Conservation (phyloP, 2,797 vertebrate species). For the Todus mexicanus region DNA sequence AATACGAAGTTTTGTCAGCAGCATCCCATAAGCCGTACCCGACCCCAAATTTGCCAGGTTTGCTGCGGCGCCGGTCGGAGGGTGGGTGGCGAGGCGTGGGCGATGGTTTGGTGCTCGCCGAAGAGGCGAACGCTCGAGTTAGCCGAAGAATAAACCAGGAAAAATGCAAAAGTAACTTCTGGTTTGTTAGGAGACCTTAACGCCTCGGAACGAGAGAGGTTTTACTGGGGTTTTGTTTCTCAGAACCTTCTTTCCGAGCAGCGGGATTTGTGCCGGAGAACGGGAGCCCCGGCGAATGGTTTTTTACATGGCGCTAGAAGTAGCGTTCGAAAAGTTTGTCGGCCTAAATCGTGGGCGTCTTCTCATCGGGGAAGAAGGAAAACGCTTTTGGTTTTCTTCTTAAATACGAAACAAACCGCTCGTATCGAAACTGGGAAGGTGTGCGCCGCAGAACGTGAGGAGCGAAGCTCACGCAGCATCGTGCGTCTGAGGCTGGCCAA, state of each 20-base stretch:
- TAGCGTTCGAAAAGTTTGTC: not conserved
- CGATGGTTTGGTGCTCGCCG: not conserved
- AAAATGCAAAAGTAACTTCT: not conserved
- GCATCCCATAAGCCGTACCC: no score
- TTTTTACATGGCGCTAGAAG: not conserved
- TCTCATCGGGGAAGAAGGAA: not conserved
- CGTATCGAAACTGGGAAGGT: not conserved
- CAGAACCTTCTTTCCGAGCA: not conserved
- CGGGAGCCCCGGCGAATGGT: not conserved
- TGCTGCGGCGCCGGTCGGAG: not conserved
- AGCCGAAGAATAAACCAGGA: not conserved
- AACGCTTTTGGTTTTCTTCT: not conserved
- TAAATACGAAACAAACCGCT: not conserved
- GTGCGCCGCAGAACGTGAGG: fast-evolving
- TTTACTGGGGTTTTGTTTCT: not conserved
- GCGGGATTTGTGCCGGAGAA: not conserved
- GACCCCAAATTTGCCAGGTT: not conserved
- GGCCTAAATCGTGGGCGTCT: not conserved
- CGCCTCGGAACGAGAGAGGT: not conserved
- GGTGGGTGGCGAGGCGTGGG: not conserved
- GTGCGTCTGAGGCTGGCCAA: not conserved
- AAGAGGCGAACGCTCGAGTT: not conserved
- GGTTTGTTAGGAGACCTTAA: not conserved
- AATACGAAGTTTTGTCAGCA: no score
- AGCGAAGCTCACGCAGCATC: not conserved